Conservation (phyloP, 2,888 invertebrate genomes). For the Terebella lapidaria region DNA sequence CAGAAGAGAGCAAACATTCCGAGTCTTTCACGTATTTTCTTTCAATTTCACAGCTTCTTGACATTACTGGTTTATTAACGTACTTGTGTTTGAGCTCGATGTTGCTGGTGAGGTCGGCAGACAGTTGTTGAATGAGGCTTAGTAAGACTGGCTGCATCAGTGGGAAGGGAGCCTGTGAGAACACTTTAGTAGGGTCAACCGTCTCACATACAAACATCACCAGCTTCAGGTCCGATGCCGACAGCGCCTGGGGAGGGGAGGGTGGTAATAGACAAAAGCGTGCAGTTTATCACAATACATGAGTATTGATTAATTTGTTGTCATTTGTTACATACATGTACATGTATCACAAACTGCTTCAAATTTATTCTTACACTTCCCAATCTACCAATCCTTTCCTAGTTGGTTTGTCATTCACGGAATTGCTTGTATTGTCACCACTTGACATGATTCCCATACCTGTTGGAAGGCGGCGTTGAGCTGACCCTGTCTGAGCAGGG, state of each 20-base stretch:
- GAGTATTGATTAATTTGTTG: too few relatives aligned
- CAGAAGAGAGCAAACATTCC: too few relatives aligned
- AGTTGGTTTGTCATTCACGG: too few relatives aligned
- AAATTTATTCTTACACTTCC: too few relatives aligned
- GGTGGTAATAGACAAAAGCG: background rate
- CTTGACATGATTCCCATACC: too few relatives aligned
- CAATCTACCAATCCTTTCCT: too few relatives aligned
- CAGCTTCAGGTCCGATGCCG: constrained; percentile 78
- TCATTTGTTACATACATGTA: too few relatives aligned
- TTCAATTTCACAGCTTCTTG: too few relatives aligned
- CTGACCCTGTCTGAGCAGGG: constrained; percentile 66
- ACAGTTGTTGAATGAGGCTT: constrained; percentile 88
- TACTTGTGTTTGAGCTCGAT: constrained; percentile 78
- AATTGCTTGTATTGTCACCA: too few relatives aligned
- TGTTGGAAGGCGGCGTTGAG: constrained; percentile 80
- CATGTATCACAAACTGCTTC: too few relatives aligned
- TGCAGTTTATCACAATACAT: too few relatives aligned
- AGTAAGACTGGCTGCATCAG: constrained; percentile 84
- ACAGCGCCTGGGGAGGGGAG: constrained; percentile 64
- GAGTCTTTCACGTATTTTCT: too few relatives aligned
- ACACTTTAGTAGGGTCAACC: constrained; percentile 74
- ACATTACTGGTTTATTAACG: constrained; percentile 30
- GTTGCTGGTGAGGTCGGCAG: constrained; percentile 79
- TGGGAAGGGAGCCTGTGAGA: constrained; percentile 65
- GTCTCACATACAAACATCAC: constrained; percentile 82